Evolutionary conservation across 2,797 vertebrate genomes (phyloP).

Genomic region (Anniella stebbinsi): DNA sequence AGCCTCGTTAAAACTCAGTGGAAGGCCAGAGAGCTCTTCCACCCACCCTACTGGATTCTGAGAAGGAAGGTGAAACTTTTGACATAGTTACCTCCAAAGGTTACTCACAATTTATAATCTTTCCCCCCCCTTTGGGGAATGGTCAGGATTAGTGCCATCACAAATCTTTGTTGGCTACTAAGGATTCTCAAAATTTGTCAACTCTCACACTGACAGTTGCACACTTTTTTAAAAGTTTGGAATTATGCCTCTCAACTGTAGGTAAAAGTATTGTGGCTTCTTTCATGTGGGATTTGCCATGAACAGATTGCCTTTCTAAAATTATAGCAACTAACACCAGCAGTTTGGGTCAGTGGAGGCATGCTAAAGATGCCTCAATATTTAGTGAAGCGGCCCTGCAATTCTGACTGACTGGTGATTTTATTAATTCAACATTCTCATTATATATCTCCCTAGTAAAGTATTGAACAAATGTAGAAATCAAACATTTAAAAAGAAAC

Average conservation of each 20-base stretch:
- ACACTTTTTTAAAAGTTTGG: neutral
- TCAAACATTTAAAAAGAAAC: neutral
- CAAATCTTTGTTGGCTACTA: neutral
- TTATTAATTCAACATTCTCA: slow-evolving; percentile 28
- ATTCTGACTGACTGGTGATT: slow-evolving; percentile 37
- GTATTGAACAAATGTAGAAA: slow-evolving; percentile 22
- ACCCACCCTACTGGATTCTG: neutral
- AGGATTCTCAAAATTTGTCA: neutral
- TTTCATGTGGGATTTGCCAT: neutral
- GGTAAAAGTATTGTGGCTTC: neutral
- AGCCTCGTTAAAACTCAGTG: neutral
- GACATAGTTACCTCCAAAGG: neutral
- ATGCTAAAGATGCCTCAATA: neutral
- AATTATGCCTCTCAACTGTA: neutral
- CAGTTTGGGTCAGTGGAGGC: slow-evolving; percentile 29
- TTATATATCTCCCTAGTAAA: slow-evolving; percentile 26
- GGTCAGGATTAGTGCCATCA: neutral
- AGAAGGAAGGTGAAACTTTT: neutral
- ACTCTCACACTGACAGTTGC: neutral
- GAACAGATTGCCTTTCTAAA: neutral
- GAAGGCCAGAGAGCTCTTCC: neutral
- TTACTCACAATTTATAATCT: neutral
- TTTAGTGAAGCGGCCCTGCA: slow-evolving; percentile 43
- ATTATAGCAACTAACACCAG: neutral
- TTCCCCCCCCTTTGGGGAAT: neutral